phyloP scores from a whole-genome alignment of 2,888 invertebrate genomes.

The Lomographa bimaculata region DNA sequence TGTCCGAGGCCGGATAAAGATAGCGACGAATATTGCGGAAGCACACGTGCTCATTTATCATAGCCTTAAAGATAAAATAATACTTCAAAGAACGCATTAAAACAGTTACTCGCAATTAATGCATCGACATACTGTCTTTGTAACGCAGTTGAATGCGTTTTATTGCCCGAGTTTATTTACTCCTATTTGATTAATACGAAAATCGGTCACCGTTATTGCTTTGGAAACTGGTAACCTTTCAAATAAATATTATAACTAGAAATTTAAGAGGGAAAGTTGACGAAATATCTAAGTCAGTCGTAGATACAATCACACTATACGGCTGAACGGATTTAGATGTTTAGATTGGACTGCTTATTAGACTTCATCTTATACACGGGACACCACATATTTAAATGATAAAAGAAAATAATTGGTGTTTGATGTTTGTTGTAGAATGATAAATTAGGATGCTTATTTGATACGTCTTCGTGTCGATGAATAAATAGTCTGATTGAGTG shows the following conservation, averaged over 20 bases:
- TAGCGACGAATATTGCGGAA: constrained; percentile 43
- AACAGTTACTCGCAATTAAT: too few species aligned
- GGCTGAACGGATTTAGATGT: too few species aligned
- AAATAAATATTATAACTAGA: too few species aligned
- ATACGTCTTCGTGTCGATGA: constrained; percentile 14
- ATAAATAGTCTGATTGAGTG: constrained; percentile 22
- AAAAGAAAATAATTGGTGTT: too few species aligned
- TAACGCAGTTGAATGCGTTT: constrained; percentile 4
- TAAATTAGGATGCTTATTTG: constrained; percentile 9
- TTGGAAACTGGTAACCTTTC: neutral
- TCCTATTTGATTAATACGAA: constrained; percentile 4
- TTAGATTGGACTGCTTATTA: too few species aligned
- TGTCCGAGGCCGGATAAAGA: constrained; percentile 28
- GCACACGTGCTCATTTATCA: constrained; percentile 41
- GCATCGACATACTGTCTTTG: too few species aligned
- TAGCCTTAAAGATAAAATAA: constrained; percentile 23
- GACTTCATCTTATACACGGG: too few species aligned
- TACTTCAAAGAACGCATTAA: constrained; percentile 19
- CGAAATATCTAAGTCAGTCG: too few species aligned
- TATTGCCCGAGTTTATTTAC: constrained; percentile 1
- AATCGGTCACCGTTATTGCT: neutral
- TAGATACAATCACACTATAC: too few species aligned
- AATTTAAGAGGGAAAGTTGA: too few species aligned
- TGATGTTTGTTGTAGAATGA: too few species aligned
- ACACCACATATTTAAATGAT: too few species aligned